Evolutionary conservation across 2,797 vertebrate genomes (phyloP), one percentile per base, ranked within the genome.

Genomic region (Macropodus opercularis): DNA sequence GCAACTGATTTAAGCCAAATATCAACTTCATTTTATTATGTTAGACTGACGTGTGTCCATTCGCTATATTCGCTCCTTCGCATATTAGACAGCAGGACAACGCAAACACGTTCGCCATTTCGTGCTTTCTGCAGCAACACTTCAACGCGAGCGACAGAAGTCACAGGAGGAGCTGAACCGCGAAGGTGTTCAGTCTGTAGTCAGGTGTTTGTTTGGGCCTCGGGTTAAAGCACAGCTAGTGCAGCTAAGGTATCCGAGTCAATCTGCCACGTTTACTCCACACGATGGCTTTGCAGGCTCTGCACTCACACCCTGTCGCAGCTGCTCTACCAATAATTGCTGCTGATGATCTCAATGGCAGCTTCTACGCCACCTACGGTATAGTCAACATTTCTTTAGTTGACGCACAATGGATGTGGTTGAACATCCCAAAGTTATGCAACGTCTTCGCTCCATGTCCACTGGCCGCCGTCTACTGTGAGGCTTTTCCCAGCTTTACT

Each of bases 201-300:
- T 21, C 10, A 12, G 40, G 55, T 57, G 63, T 47, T 66, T 48
- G 40, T 71, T 76, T 63, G 26, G 53, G 60, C 71, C 62, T 23
- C 44, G 27, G 36, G 71, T 48, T 39, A 50, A 3, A 34, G 40
- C 19, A 22, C 53, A 64, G 51, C 43, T 53, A 32, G n/a, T 47
- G 46, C 34, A 23, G 58, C 49, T 58, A 69, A 74, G 67, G 62
- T 60, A 85, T 69, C 77, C 14, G 8, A 67, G 63, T 73, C 70
- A 77, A 61, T 74, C 79, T 82, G 75, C 64, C 69, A 70, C 17
- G 22, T 71, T 43, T 47, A 8, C n/a, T 77, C 73, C 35, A 9
- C 48, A 51, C 68, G 66, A 77, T 34, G 44, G 44, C 56, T 63
- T 54, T 23, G 49, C 6, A 26, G 44, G 59, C 35, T 55, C 44